Evolutionary conservation across 2,797 vertebrate genomes (phyloP), one percentile per base, ranked within the genome.

Genomic region (Halcyon smyrnensis): DNA sequence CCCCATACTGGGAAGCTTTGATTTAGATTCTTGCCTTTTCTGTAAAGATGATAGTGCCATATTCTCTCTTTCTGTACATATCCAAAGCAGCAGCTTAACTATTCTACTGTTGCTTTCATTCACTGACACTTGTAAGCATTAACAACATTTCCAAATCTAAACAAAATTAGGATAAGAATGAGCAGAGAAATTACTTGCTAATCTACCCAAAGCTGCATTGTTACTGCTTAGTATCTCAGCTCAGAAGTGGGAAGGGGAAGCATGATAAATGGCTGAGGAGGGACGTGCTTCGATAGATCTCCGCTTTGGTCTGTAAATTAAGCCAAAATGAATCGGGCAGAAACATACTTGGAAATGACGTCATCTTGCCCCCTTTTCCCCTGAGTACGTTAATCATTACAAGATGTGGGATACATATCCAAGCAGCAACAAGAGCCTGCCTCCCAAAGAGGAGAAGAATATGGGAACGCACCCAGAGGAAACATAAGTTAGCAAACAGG

Each of bases 341-440:
- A 96, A 97, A 97, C 95, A 95, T 79, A 93, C 96, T 97, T 97
- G 96, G 97, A 98, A 98, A 98, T 96, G 75, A 79, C 11, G 92
- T 94, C 95, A 97, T 92, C 91, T 95, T 96, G 82, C 94, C 92
- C 96, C 93, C 75, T 93, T 97, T 92, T 95, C 94, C 95, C 96
- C 43, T 25, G 95, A 86, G 94, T 82, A 37, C 81, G 54, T 96
- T 98, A 98, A 98, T 96, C 96, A 95, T 95, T 98, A 62, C 96
- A 98, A 98, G 97, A 98, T 98, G 98, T 97, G 94, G 92, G 87
- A 93, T 60, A 81, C 76, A 67, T 94, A 94, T 96, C 95, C 96
- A 80, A 97, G 67, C 82, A 91, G 93, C 92, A 96, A 89, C 67
- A 87, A 94, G 79, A 94, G 88, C 86, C 73, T 92, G 75, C 83